A percentile compares a stretch with the other conserved stretches of the same genome.
These are phyloP conservation scores for Lasiommata megera DNA, from an alignment of 2,888 invertebrate species.

Conservation along the genomic window DNA sequence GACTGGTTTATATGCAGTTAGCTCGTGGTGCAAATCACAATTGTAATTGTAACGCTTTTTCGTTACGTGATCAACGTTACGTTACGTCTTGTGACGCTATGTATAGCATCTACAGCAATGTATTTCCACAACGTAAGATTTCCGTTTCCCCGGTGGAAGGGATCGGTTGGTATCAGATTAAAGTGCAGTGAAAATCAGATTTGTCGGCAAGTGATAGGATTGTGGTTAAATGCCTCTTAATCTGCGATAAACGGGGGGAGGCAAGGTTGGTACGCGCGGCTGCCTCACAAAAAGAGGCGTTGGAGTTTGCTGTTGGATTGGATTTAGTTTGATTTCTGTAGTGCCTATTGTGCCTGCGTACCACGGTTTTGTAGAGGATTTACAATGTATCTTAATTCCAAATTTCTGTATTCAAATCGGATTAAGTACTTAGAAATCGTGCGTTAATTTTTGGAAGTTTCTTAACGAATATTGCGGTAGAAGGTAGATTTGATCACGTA, in stretches of 20 bases:
- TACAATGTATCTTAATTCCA: background rate
- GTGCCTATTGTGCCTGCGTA: constrained; percentile 14
- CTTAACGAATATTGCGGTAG: too few relatives aligned
- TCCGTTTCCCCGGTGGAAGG: constrained; percentile 37
- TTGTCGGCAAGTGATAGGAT: constrained; percentile 72
- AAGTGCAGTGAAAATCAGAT: constrained; percentile 75
- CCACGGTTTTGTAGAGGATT: background rate
- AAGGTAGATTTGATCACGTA: too few relatives aligned
- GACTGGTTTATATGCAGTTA: too few relatives aligned
- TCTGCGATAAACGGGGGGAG: constrained; percentile 61
- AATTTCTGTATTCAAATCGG: too few relatives aligned
- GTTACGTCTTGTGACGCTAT: background rate
- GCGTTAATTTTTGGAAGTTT: too few relatives aligned
- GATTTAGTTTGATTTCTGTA: constrained; percentile 38
- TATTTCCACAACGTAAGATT: constrained; percentile 22
- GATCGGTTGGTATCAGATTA: constrained; percentile 59
- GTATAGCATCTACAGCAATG: constrained; percentile 24
- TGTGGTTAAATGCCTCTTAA: constrained; percentile 69
- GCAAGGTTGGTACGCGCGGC: constrained; percentile 42
- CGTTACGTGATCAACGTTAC: too few relatives aligned
- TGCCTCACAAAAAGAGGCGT: constrained; percentile 47
- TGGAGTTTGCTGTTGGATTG: constrained; percentile 44
- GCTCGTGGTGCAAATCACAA: too few relatives aligned
- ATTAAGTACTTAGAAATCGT: too few relatives aligned
- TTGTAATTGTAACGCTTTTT: too few relatives aligned